A percentile compares a stretch with the other conserved stretches of the same genome.
These are phyloP conservation scores for Epizoanthus fatuus DNA, from an alignment of 92 coral and sea anemone genomes.

Conservation along the genomic window DNA sequence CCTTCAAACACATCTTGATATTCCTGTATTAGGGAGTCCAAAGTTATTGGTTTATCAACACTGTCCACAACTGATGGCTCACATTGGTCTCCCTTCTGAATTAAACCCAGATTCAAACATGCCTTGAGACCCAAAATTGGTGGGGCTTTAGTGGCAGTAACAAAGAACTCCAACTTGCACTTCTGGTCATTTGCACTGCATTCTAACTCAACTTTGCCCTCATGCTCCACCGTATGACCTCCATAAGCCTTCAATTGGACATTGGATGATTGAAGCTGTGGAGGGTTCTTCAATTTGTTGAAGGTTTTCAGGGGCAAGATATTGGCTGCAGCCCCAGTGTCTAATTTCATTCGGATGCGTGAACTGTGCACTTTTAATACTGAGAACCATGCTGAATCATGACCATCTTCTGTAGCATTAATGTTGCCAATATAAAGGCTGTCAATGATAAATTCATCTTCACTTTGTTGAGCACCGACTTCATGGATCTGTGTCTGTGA, in stretches of 20 bases:
- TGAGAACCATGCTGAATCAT: too few relatives aligned
- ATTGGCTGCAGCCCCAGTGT: conserved; percentile 39
- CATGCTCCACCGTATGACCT: conserved; percentile 14
- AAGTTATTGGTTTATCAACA: conserved; percentile 22
- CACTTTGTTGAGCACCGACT: too few relatives aligned
- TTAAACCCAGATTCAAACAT: conserved; percentile 13
- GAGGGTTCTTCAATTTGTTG: conserved; percentile 8
- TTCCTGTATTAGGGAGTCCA: conserved; percentile 24
- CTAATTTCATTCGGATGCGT: conserved; percentile 3
- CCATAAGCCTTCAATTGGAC: conserved; percentile 23
- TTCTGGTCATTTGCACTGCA: not conserved
- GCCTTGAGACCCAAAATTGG: conserved; percentile 37
- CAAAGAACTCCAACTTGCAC: conserved; percentile 1
- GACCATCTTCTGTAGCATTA: too few relatives aligned
- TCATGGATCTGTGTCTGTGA: too few relatives aligned
- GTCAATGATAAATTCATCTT: too few relatives aligned
- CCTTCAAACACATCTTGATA: conserved; percentile 44
- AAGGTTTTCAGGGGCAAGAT: conserved; percentile 4
- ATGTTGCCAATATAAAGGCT: too few relatives aligned
- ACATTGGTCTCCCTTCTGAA: conserved; percentile 4
- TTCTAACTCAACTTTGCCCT: conserved; percentile 18
- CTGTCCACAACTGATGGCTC: conserved; percentile 7
- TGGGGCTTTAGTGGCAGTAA: conserved; percentile 28
- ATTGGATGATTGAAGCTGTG: not conserved
- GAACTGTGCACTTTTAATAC: not conserved